Base-by-base conservation (phyloP, 1,140 invertebrate genomes). In the Coptotermes formosanus region DNA sequence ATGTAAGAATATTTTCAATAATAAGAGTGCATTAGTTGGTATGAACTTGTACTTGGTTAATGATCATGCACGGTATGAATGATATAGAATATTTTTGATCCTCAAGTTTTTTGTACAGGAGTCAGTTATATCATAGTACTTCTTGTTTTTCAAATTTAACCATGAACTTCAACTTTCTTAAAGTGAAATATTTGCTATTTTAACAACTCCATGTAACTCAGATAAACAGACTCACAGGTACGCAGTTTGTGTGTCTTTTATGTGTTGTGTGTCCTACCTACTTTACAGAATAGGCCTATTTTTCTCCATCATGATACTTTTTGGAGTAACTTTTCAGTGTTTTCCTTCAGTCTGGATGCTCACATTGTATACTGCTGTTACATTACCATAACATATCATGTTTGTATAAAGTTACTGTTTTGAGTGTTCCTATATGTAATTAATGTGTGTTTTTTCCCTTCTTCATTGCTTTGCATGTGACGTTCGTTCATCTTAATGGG, bases 381-480 rank as follows among this genome's bases (percentile, higher is more conserved):
- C 44, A 52, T 52, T 84, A 59, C 52, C 45, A 52, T 84, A 52
- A 84, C 59, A 19, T 83, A 44, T 55, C 45, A 45, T 52, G n/a
- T 25, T 45, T 59, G 30, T 84, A 84, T 32, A 55, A 84, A 84
- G 83, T 84, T 45, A 84, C 48, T 85, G 84, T 69, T 85, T 59
- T 81, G 32, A 44, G 44, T 87, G 38, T 87, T 85, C 82, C 84
- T 85, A 86, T 25, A 86, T 88, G 85, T 87, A 87, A 88, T 88
- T 88, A 88, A 88, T 88, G 87, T 88, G 85, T 43, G 64, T 86
- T 87, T 87, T 86, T 85, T 87, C 86, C 85, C 86, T 88, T 82
- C 85, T 82, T 85, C 87, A 82, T 87, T 88, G 87, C 87, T 88
- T 88, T 88, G 87, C 87, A 88, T 88, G 87, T 88, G 75, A 83